A percentile compares a stretch with the other conserved stretches of the same genome.
These are phyloP conservation scores for Strigamia maritima DNA, from an alignment of 2,888 invertebrate species.

Conservation along the genomic window DNA sequence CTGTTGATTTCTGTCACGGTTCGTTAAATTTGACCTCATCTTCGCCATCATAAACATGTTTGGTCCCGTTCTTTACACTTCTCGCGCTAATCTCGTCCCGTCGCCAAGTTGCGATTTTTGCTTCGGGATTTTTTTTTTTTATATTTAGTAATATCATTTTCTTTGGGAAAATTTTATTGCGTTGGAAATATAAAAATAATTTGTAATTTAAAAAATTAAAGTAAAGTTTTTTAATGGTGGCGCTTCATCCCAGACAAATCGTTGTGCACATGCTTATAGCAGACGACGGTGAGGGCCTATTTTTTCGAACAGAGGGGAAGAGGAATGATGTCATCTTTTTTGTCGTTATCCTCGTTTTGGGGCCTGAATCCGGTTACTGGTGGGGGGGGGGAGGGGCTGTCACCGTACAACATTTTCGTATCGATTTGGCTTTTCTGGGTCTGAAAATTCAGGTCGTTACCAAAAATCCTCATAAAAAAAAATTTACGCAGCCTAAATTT, in stretches of 20 bases:
- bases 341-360: slow-evolving; percentile 36
- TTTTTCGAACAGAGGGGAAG: not conserved
- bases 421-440: slow-evolving; percentile 29
- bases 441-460: slow-evolving; percentile 21
- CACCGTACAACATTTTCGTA: slow-evolving; percentile 33
- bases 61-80: not conserved
- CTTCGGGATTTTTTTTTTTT: not conserved
- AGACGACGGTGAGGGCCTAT: not conserved
- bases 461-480: not conserved
- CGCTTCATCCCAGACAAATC: slow-evolving; percentile 6
- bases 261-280: not conserved
- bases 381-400: not conserved
- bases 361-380: slow-evolving; percentile 39
- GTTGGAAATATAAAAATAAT: not conserved
- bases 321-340: slow-evolving; percentile 35
- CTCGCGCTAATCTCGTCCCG: slow-evolving; percentile 7
- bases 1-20: not conserved
- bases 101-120: not conserved
- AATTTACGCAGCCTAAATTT: not conserved
- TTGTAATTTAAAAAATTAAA: not conserved
- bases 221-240: not conserved
- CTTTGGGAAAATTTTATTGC: not conserved
- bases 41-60: not conserved
- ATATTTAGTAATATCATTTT: not conserved
- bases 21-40: not conserved